These are phyloP conservation scores for Zaprionus lachaisei DNA, from an alignment of 1,140 invertebrate genomes.

Conservation along the genomic window DNA sequence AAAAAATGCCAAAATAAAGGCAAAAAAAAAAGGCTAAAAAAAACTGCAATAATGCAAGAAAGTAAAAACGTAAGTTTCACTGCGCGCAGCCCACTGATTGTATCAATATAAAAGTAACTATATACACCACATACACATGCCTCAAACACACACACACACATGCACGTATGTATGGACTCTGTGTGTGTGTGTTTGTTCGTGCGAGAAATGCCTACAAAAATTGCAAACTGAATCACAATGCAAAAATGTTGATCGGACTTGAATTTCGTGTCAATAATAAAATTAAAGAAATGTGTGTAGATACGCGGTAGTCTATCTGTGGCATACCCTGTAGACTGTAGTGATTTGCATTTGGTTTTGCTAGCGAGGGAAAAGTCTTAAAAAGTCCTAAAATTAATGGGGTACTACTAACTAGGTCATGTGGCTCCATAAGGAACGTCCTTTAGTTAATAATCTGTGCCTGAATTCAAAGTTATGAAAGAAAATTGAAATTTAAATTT, in stretches of 20 bases:
- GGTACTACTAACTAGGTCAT: too few relatives aligned
- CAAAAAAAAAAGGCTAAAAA: slow-evolving; percentile 9
- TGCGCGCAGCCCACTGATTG: slow-evolving; percentile 49
- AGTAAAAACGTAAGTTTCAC: slow-evolving; percentile 76
- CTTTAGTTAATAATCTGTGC: too few relatives aligned
- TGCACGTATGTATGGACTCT: neutral
- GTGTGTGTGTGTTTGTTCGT: slow-evolving; percentile 14
- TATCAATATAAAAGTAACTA: slow-evolving; percentile 29
- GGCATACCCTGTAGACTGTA: slow-evolving; percentile 8
- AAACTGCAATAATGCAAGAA: slow-evolving; percentile 52
- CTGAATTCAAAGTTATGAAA: too few relatives aligned
- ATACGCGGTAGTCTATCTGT: neutral
- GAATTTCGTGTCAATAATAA: slow-evolving; percentile 71
- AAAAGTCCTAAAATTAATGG: too few relatives aligned
- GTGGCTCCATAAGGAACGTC: too few relatives aligned
- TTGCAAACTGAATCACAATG: slow-evolving; percentile 65
- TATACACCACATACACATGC: slow-evolving; percentile 2
- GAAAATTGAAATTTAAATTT: too few relatives aligned
- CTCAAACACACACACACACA: too few relatives aligned
- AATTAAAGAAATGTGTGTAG: slow-evolving; percentile 45
- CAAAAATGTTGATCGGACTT: slow-evolving; percentile 57
- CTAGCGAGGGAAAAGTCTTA: too few relatives aligned
- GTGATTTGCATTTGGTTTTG: too few relatives aligned
- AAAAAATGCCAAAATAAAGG: slow-evolving; percentile 28
- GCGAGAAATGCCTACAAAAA: slow-evolving; percentile 51